These are phyloP conservation scores for Phyllotis vaccarum DNA, from an alignment of 2,797 vertebrate species.

Conservation along the genomic window DNA sequence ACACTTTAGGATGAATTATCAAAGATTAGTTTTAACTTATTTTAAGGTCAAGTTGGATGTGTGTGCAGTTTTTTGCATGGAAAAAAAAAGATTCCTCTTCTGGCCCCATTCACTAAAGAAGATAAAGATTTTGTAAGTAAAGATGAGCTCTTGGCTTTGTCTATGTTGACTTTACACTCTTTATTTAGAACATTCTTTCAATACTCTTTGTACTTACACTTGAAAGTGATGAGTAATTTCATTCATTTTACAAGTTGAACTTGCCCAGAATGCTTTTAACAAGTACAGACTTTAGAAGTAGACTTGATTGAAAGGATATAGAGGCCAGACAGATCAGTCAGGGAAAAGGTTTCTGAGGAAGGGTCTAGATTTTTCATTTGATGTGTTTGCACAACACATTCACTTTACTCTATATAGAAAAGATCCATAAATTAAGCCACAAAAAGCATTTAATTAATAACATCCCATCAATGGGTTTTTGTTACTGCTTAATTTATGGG, in stretches of 20 bases:
- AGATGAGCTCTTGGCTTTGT: neutral
- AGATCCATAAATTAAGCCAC: slow-evolving; percentile 58
- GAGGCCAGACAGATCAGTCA: slow-evolving; percentile 71
- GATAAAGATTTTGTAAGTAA: slow-evolving; percentile 9
- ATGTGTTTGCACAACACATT: slow-evolving; percentile 75
- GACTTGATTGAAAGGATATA: slow-evolving; percentile 78
- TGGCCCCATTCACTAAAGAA: neutral
- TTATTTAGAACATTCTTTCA: slow-evolving; percentile 69
- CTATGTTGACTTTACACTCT: slow-evolving; percentile 34
- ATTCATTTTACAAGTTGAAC: slow-evolving; percentile 75
- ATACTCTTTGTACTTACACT: slow-evolving; percentile 46
- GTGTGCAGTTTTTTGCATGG: neutral
- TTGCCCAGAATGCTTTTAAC: slow-evolving; percentile 84
- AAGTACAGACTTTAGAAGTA: slow-evolving; percentile 72
- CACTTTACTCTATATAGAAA: slow-evolving; percentile 63
- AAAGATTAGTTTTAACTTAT: neutral
- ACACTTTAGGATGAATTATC: neutral
- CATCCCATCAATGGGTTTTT: neutral
- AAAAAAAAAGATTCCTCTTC: neutral
- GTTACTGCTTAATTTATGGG: neutral
- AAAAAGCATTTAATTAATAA: neutral
- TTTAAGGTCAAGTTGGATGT: neutral
- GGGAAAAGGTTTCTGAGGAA: slow-evolving; percentile 76
- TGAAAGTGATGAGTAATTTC: slow-evolving; percentile 82
- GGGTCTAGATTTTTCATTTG: slow-evolving; percentile 75